A percentile compares a stretch with the other conserved stretches of the same genome.
phyloP scores from a whole-genome alignment of 2,888 invertebrate species.

The Perizoma flavofasciatum region DNA sequence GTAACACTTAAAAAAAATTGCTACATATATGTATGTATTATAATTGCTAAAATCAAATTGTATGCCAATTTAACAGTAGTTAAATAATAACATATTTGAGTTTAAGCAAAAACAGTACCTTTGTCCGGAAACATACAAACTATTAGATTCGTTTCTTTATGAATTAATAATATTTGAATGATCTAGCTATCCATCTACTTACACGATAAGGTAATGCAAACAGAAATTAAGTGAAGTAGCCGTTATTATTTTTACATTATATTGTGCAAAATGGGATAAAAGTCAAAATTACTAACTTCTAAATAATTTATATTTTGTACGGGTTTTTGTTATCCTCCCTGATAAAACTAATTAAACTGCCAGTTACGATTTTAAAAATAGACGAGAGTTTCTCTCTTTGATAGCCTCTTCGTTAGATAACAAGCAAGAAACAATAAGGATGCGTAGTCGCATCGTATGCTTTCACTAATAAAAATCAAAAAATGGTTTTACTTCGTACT shows the following conservation, averaged over 20 bases:
- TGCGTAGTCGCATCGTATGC: too few species aligned
- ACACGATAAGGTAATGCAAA: background rate
- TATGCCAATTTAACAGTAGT: too few species aligned
- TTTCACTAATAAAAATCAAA: background rate
- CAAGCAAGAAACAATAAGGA: too few species aligned
- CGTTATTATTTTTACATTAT: too few species aligned
- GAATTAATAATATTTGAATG: conserved; percentile 18
- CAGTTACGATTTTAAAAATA: background rate
- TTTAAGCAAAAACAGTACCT: too few species aligned
- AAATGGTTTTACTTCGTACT: background rate
- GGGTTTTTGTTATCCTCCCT: conserved; percentile 5
- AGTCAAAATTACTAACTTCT: conserved; percentile 2
- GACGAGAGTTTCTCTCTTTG: background rate
- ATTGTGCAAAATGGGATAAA: too few species aligned
- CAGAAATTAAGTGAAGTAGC: too few species aligned
- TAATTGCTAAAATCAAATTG: too few species aligned
- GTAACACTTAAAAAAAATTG: background rate
- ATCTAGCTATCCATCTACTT: background rate
- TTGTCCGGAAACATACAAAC: too few species aligned
- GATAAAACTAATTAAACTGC: background rate
- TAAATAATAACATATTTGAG: too few species aligned
- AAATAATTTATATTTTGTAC: conserved; percentile 30
- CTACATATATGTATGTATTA: background rate
- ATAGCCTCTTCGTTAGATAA: background rate
- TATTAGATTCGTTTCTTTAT: background rate